These are phyloP conservation scores for Habrosyne pyritoides DNA, from an alignment of 2,888 invertebrate species.

Conservation along the genomic window DNA sequence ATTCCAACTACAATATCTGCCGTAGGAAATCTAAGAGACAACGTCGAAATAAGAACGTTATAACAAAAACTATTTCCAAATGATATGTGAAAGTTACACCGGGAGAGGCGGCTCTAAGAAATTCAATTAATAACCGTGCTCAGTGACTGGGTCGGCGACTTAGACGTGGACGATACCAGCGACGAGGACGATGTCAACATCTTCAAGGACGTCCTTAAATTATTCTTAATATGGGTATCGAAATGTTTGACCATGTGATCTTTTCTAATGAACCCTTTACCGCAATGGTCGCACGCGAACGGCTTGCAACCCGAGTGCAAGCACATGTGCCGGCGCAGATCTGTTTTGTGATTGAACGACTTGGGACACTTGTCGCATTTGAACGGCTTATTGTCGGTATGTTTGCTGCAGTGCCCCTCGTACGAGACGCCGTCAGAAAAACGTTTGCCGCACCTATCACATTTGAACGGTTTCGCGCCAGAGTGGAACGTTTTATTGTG, in stretches of 20 bases:
- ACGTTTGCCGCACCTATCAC: conserved; percentile 92
- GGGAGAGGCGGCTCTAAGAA: not conserved
- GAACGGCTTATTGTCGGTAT: conserved; percentile 92
- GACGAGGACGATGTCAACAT: conserved; percentile 55
- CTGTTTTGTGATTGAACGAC: conserved; percentile 95
- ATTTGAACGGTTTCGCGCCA: conserved; percentile 93
- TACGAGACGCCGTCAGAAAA: conserved; percentile 89
- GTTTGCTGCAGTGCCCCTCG: conserved; percentile 89
- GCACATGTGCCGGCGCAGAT: conserved; percentile 93
- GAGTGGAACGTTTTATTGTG: conserved; percentile 95
- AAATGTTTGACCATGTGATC: conserved; percentile 96
- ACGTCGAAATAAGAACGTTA: conserved; percentile 40
- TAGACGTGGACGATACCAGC: conserved; percentile 37
- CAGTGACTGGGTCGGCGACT: conserved; percentile 14
- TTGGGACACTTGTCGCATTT: conserved; percentile 94
- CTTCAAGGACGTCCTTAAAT: conserved; percentile 63
- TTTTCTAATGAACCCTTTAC: conserved; percentile 94
- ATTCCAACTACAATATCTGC: conserved; percentile 17
- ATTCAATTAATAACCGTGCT: conserved; percentile 7
- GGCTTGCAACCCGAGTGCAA: conserved; percentile 94
- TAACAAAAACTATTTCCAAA: conserved; percentile 42
- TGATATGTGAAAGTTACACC: conserved; percentile 54
- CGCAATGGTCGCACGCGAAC: conserved; percentile 91
- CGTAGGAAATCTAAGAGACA: conserved; percentile 35
- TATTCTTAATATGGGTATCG: conserved; percentile 90